Evolutionary conservation across 2,113 vertebrate genomes (phyloP), one percentile per base, ranked within the genome.

Genomic region (Neopipo cinnamomea): DNA sequence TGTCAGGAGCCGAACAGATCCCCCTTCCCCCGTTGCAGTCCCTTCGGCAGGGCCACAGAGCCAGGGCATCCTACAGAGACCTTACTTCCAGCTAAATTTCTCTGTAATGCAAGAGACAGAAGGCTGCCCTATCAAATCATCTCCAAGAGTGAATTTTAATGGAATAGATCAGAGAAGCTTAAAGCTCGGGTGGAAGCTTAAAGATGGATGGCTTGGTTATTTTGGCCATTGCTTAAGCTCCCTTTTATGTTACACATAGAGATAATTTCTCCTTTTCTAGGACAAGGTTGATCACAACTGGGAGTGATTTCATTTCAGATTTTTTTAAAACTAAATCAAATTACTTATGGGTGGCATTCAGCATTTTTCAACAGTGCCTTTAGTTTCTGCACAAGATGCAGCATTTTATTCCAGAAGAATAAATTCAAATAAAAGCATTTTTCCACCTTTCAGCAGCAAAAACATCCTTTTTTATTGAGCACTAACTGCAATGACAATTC

Each of bases 161-260:
- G 53, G 52, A n/a, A 84, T n/a, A 92, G 76, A 96, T 89, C 90
- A 95, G 88, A 94, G 78, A 75, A 92, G 68, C 82, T 59, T 95
- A 77, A 84, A 78, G 68, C 41, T 93, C 0, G 1, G 21, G 50
- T 28, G 50, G 78, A 75, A 93, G 68, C 78, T 59, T 95, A 74
- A 86, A 78, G 68, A 37, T 93, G 73, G 61, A 86, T 94, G n/a
- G 24, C 42, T 94, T 86, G 50, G 65, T 94, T 95, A 88, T 87
- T 95, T 91, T 92, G 72, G 85, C 90, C 6, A 19, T 53, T 83
- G 39, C 50, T 92, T 88, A 83, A 89, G 42, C 35, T 86, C 28
- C 9, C 49, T 93, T 92, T 95, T 75, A 89, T 79, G 70, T 76
- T 85, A 89, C 76, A 89, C 41, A 73, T 30, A 80, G 16, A 93